phyloP scores from a whole-genome alignment of 2,113 vertebrate species.

The Melanotaenia duboulayi region DNA sequence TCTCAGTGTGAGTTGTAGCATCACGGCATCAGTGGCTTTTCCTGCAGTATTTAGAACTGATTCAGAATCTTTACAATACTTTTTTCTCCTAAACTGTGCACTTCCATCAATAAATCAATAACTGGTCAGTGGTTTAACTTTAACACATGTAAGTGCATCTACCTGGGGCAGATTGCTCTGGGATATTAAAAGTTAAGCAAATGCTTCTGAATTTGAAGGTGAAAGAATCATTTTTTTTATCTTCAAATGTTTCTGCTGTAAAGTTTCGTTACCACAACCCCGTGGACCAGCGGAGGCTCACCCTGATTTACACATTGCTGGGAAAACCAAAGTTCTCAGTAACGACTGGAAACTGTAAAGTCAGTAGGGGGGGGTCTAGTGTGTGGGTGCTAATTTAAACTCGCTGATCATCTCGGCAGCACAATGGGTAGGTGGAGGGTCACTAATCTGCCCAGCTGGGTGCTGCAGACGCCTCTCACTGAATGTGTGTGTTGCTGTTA shows the following conservation, averaged over 20 bases:
- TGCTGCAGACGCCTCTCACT: slow-evolving; percentile 23
- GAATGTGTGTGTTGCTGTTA: slow-evolving; percentile 63
- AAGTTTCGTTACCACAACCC: not conserved
- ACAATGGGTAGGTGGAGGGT: slow-evolving; percentile 44
- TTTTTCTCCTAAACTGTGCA: too few relatives aligned
- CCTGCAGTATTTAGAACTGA: too few relatives aligned
- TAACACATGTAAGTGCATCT: too few relatives aligned
- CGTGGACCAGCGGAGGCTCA: not conserved
- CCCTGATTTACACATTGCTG: slow-evolving; percentile 16
- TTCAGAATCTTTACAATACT: too few relatives aligned
- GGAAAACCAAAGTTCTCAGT: slow-evolving; percentile 11
- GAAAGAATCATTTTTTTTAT: not conserved
- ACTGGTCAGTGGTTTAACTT: too few relatives aligned
- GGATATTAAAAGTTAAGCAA: too few relatives aligned
- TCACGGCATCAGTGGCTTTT: too few relatives aligned
- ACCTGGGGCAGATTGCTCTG: too few relatives aligned
- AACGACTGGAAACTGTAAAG: not conserved
- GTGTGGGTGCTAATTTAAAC: slow-evolving; percentile 57
- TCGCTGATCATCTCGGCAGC: slow-evolving; percentile 8
- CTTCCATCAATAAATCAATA: too few relatives aligned
- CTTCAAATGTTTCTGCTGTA: not conserved
- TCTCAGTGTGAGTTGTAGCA: too few relatives aligned
- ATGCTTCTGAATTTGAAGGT: too few relatives aligned
- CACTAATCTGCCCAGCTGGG: slow-evolving; percentile 65
- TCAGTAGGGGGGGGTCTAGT: slow-evolving; percentile 18